A percentile compares a stretch with the other conserved stretches of the same genome.
Conservation (phyloP, 2,888 invertebrate genomes). For the Melolontha melolontha region DNA sequence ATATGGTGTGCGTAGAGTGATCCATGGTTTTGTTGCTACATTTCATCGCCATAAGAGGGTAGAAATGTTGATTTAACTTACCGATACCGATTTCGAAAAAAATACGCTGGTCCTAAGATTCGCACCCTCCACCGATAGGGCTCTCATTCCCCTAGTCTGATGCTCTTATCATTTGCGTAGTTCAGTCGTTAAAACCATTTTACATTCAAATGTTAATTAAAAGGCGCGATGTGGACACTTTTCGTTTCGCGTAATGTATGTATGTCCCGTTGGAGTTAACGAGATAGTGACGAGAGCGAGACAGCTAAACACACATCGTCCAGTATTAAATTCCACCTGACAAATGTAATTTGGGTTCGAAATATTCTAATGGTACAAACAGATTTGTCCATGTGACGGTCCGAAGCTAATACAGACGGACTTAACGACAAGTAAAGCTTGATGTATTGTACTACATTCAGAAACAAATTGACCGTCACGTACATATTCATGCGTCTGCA, state of each 20-base stretch:
- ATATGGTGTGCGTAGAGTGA: too few relatives aligned
- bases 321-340: slow-evolving; percentile 62
- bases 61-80: too few relatives aligned
- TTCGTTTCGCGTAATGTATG: slow-evolving; percentile 22
- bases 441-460: slow-evolving; percentile 61
- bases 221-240: slow-evolving; percentile 1
- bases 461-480: slow-evolving; percentile 59
- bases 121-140: too few relatives aligned
- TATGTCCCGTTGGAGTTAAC: slow-evolving; percentile 27
- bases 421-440: slow-evolving; percentile 63
- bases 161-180: too few relatives aligned
- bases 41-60: too few relatives aligned
- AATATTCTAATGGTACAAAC: slow-evolving; percentile 64
- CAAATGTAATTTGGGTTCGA: slow-evolving; percentile 63
- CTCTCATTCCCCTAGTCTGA: too few relatives aligned
- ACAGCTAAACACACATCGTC: background rate
- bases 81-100: too few relatives aligned
- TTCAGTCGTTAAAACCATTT: slow-evolving; percentile 17
- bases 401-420: slow-evolving; percentile 62
- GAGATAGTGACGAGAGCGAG: slow-evolving; percentile 14
- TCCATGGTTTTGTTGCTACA: too few relatives aligned
- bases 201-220: slow-evolving; percentile 26
- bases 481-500: slow-evolving; percentile 55
- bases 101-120: too few relatives aligned
- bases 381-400: slow-evolving; percentile 64